A percentile compares a stretch with the other conserved stretches of the same genome.
phyloP scores from a whole-genome alignment of 2,888 invertebrate species.

The Phaedon cochleariae region DNA sequence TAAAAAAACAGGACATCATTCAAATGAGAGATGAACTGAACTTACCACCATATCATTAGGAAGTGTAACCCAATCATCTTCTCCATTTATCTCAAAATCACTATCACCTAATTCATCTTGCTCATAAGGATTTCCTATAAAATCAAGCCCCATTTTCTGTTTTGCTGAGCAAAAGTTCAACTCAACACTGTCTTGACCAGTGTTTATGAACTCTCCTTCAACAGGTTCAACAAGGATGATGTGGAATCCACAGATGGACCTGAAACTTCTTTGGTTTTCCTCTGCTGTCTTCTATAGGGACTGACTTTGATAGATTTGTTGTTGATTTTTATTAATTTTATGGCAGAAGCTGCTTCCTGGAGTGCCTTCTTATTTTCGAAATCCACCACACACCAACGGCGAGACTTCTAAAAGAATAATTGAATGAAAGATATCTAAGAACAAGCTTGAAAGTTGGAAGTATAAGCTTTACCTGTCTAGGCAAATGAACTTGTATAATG shows the following conservation, averaged over 20 bases:
- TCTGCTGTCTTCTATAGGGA: slow-evolving; percentile 21
- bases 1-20: too few species aligned
- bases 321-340: slow-evolving; percentile 47
- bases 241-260: slow-evolving; percentile 17
- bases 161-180: background rate
- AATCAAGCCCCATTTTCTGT: slow-evolving; percentile 40
- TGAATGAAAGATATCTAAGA: background rate
- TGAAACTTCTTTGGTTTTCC: slow-evolving; percentile 11
- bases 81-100: slow-evolving; percentile 33
- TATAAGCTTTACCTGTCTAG: slow-evolving; percentile 50
- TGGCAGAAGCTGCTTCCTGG: slow-evolving; percentile 37
- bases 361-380: slow-evolving; percentile 44
- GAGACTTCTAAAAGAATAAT: slow-evolving; percentile 47
- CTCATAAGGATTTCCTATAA: slow-evolving; percentile 46
- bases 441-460: background rate
- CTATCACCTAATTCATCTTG: slow-evolving; percentile 34
- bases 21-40: too few species aligned
- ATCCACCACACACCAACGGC: slow-evolving; percentile 51
- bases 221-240: slow-evolving; percentile 28
- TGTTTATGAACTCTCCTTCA: slow-evolving; percentile 32
- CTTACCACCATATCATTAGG: slow-evolving; percentile 28
- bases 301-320: slow-evolving; percentile 45
- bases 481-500: slow-evolving; percentile 50
- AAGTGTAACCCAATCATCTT: slow-evolving; percentile 33
- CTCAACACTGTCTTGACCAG: background rate